These are phyloP conservation scores for Mythimna vitellina DNA, from an alignment of 2,888 invertebrate genomes.

Conservation along the genomic window DNA sequence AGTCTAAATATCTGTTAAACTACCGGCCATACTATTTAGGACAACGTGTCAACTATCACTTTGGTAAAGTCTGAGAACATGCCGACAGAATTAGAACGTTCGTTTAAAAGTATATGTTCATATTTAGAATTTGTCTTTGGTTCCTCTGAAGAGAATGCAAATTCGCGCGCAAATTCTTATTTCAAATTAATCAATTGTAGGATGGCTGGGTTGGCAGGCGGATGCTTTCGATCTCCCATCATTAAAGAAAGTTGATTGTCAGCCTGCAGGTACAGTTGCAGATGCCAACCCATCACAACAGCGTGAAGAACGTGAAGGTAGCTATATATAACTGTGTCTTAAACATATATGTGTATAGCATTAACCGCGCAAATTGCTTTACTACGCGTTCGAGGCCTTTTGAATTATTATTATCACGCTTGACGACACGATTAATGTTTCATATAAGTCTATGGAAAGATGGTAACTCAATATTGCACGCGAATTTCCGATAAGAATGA, in stretches of 20 bases:
- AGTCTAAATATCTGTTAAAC: conserved; percentile 64
- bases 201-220: background rate
- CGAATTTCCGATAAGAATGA: conserved; percentile 37
- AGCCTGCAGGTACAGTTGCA: conserved; percentile 19
- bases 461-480: conserved; percentile 10
- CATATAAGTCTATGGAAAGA: conserved; percentile 17
- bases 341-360: conserved; percentile 42
- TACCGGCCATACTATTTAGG: conserved; percentile 66
- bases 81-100: conserved; percentile 18
- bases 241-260: conserved; percentile 29
- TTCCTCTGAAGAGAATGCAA: background rate
- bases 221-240: conserved; percentile 13
- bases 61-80: conserved; percentile 28
- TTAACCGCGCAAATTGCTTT: conserved; percentile 68
- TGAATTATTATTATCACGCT: conserved; percentile 62
- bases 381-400: conserved; percentile 64
- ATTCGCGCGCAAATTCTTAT: conserved; percentile 32
- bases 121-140: conserved; percentile 13
- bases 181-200: conserved; percentile 26
- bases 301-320: conserved; percentile 42
- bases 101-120: conserved; percentile 18
- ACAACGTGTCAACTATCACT: conserved; percentile 66
- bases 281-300: conserved; percentile 37
- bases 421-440: conserved; percentile 55
- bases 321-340: conserved; percentile 35